phyloP scores from a whole-genome alignment of 2,113 vertebrate genomes.

The Hypomesus transpacificus region DNA sequence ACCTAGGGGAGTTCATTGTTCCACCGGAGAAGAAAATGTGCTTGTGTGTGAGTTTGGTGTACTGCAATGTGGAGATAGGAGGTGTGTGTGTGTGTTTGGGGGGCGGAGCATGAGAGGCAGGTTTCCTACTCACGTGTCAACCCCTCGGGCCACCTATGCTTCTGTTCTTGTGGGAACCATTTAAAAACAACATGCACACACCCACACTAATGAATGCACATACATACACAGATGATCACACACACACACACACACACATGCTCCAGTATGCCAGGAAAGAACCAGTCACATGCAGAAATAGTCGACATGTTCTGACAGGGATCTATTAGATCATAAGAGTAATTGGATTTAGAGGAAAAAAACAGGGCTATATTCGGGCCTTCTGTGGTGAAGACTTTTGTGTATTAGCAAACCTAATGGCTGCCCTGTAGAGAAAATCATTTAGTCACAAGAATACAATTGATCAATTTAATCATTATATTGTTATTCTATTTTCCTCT shows the following conservation, averaged over 20 bases:
- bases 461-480: background rate
- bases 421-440: no score
- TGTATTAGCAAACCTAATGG: no score
- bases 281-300: no score
- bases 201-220: background rate
- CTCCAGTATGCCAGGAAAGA: background rate
- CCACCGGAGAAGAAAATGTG: background rate
- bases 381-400: no score
- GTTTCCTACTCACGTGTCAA: no score
- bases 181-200: background rate
- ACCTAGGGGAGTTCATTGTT: no score
- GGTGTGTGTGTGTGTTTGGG: background rate
- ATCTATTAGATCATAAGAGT: no score
- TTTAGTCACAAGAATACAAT: no score
- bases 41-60: background rate
- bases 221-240: background rate
- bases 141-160: no score
- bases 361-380: no score
- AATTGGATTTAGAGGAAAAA: no score
- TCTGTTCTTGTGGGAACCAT: background rate
- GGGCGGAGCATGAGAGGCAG: background rate
- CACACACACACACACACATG: constrained; percentile 10
- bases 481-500: background rate
- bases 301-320: no score
- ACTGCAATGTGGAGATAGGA: background rate